Evolutionary conservation across 2,113 vertebrate genomes (phyloP).

Genomic region (Lycaon pictus): DNA sequence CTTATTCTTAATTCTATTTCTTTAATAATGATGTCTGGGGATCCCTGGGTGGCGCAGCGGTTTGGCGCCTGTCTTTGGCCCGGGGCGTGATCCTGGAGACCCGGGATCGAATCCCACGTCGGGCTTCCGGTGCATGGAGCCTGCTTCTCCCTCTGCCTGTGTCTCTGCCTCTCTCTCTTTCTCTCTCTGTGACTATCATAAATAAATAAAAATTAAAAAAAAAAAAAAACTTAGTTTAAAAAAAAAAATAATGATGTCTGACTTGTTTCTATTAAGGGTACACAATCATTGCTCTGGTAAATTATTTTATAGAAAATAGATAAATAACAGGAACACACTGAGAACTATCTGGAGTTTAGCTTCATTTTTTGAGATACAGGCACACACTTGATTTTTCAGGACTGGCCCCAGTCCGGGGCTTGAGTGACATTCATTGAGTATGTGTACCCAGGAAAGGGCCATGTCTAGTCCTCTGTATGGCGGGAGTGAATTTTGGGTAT

Average conservation of each 20-base stretch:
- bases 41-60: too few species aligned
- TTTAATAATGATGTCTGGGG: neutral
- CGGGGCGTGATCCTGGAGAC: too few species aligned
- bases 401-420: neutral
- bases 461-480: neutral
- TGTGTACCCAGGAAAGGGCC: neutral
- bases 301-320: constrained; percentile 31
- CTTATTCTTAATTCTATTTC: neutral
- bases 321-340: neutral
- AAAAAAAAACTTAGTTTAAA: too few species aligned
- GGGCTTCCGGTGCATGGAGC: too few species aligned
- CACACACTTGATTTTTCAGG: neutral
- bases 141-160: too few species aligned
- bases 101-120: too few species aligned
- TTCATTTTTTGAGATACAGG: neutral
- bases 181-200: too few species aligned
- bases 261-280: neutral
- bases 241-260: neutral
- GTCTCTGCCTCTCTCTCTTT: too few species aligned
- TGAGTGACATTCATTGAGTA: neutral
- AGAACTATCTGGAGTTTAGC: neutral
- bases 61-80: too few species aligned
- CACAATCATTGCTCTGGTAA: neutral
- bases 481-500: neutral
- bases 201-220: too few species aligned